phyloP scores from a whole-genome alignment of 1,140 invertebrate genomes.

The Lordiphosa mommai region DNA sequence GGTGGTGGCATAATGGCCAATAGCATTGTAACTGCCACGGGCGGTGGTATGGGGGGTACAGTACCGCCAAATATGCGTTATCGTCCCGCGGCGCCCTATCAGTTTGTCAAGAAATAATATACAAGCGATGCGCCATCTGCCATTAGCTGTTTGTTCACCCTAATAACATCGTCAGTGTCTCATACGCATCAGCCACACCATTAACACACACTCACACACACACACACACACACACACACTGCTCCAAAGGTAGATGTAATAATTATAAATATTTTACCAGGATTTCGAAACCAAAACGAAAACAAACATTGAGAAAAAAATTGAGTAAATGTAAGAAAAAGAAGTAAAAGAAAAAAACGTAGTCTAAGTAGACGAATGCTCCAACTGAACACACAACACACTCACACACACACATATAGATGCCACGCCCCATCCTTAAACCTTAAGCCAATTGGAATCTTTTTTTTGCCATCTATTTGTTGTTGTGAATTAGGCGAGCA shows the following conservation, averaged over 20 bases:
- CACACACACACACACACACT: constrained; percentile 33
- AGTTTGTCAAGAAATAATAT: constrained; percentile 79
- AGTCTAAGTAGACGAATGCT: constrained; percentile 76
- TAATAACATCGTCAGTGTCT: constrained; percentile 24
- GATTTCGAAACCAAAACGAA: constrained; percentile 4
- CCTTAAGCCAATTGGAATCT: constrained; percentile 33
- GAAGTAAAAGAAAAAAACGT: constrained; percentile 40
- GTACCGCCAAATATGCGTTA: constrained; percentile 64
- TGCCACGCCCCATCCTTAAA: constrained; percentile 9
- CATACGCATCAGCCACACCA: constrained; percentile 21
- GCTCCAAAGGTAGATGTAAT: constrained; percentile 77
- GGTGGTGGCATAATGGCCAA: constrained; percentile 62
- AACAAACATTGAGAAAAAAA: constrained; percentile 50
- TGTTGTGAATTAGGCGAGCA: constrained; percentile 39
- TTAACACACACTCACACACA: constrained; percentile 17
- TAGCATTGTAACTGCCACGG: constrained; percentile 59
- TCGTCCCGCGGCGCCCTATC: constrained; percentile 69
- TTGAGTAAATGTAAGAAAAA: constrained; percentile 25
- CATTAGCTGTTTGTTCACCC: constrained; percentile 64
- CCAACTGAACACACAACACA: constrained; percentile 39
- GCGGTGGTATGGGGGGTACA: constrained; percentile 52
- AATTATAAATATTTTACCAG: constrained; percentile 42
- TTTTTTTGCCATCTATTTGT: constrained; percentile 15
- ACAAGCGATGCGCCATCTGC: constrained; percentile 55
- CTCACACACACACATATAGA: constrained; percentile 19